Evolutionary conservation across 2,113 vertebrate genomes (phyloP), one percentile per base, ranked within the genome.

Genomic region (Sus scrofa): DNA sequence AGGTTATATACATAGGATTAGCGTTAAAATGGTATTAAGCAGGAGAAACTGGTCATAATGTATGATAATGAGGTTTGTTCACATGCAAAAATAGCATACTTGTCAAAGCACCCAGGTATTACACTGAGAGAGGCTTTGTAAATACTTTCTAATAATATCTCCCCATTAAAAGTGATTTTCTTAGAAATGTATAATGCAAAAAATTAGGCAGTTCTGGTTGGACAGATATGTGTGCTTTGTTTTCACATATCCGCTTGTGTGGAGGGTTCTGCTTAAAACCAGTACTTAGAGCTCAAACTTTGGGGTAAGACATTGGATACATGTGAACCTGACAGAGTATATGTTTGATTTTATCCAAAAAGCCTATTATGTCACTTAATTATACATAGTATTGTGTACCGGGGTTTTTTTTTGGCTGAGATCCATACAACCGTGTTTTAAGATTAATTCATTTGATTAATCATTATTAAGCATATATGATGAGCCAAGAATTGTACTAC

Each of bases 1-100:
- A 79, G 84, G 90, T 90, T 95, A 96, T 82, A 95, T 94, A 96
- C 73, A 56, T 0, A 84, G 52, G 77, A 95, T 95, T 97, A 95
- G 65, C 19, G 0, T 90, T 93, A 92, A 78, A 91, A 58, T n/a
- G 56, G 56, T 39, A 94, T 74, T 96, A 95, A 88, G 58, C 63
- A 87, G 34, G 84, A 82, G 60, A 86, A 96, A 96, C 22, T 94
- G 50, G 67, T 63, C 20, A 73, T 74, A 84, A 75, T 68, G n/a
- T 79, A 19, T 81, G 84, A 89, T 39, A 22, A 39, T 58, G 26
- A 70, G 34, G 16, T 87, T 77, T 78, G 82, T 85, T 52, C 74
- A 34, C 9, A 12, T 78, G 75, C 15, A 91, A 93, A 93, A 89
- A 63, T 63, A 94, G 44, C 27, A 75, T 52, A 4, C 30, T 87